phyloP scores from a whole-genome alignment of 2,888 invertebrate genomes.

The Phytoseiulus persimilis region DNA sequence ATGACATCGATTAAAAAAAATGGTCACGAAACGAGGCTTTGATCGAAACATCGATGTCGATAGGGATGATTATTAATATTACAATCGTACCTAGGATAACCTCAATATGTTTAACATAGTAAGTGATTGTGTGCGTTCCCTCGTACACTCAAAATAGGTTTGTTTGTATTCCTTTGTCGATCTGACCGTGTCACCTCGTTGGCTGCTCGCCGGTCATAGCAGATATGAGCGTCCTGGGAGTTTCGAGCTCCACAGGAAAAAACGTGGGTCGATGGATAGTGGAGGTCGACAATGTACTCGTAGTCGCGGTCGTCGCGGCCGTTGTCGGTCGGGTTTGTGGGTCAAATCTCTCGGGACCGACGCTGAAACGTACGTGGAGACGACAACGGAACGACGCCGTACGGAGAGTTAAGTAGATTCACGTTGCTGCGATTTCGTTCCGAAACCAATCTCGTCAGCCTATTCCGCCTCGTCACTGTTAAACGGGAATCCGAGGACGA shows the following conservation, averaged over 20 bases:
- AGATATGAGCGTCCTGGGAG: not conserved
- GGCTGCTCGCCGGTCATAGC: not conserved
- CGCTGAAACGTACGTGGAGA: not conserved
- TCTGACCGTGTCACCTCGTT: not conserved
- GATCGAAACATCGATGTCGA: not conserved
- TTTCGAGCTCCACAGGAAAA: not conserved
- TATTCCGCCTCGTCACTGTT: not conserved
- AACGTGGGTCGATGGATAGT: not conserved
- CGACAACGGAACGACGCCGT: not conserved
- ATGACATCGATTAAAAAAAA: too few relatives aligned
- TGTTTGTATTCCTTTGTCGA: not conserved
- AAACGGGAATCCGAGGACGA: not conserved
- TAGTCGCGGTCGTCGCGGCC: too few relatives aligned
- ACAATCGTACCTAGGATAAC: not conserved
- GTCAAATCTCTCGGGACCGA: not conserved
- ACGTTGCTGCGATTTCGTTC: not conserved
- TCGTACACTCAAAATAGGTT: not conserved
- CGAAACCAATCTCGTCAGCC: not conserved
- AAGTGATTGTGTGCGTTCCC: conserved; percentile 5
- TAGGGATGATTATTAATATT: not conserved
- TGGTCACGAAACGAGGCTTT: not conserved
- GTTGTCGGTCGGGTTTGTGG: not conserved
- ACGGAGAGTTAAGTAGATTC: not conserved
- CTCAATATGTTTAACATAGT: not conserved
- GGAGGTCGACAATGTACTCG: not conserved